Conservation (phyloP, 2,797 vertebrate genomes). For the Macrochelys suwanniensis region DNA sequence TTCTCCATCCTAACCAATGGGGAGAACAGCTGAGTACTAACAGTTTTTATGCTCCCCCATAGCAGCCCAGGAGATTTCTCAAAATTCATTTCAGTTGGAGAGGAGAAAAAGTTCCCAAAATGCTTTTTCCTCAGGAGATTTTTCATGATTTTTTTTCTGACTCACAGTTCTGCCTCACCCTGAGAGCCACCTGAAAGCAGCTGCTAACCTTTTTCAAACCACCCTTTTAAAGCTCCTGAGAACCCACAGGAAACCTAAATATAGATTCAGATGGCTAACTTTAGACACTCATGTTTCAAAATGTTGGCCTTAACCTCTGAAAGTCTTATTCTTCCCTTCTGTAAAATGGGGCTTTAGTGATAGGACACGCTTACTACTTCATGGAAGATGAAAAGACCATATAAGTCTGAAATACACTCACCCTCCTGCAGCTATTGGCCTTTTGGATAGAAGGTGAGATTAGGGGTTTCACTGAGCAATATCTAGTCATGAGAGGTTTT, state of each 20-base stretch:
- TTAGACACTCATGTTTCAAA: not conserved
- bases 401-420: not conserved
- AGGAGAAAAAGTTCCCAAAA: not conserved
- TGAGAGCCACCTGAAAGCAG: not conserved
- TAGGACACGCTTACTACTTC: not conserved
- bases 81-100: not conserved
- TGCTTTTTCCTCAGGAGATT: fast-evolving
- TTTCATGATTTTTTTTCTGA: not conserved
- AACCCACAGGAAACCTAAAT: not conserved
- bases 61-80: not conserved
- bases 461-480: not conserved
- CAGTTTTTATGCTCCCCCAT: not conserved
- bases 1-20: not conserved
- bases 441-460: not conserved
- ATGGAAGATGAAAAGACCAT: fast-evolving
- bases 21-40: not conserved
- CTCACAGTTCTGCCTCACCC: not conserved
- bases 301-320: not conserved
- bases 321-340: not conserved
- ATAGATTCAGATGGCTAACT: not conserved
- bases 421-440: not conserved
- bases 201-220: not conserved
- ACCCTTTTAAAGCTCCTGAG: not conserved
- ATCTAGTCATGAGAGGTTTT: not conserved
- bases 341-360: not conserved